Evolutionary conservation across 2,113 vertebrate species (phyloP), one percentile per base, ranked within the genome.

Genomic region (Hystrix cristata): DNA sequence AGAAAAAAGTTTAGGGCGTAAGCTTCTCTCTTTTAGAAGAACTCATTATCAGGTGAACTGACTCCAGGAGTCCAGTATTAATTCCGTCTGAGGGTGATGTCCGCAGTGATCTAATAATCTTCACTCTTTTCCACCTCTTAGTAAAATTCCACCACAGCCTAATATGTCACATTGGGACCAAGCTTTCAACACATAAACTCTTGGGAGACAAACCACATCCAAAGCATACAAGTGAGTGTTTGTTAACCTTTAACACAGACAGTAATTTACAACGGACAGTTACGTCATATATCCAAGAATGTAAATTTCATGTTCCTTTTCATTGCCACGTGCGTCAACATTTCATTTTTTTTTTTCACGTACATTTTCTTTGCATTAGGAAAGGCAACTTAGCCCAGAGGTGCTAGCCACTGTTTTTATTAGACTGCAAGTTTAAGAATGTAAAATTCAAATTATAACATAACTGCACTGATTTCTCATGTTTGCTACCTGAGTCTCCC

Each of bases 261-360:
- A 80, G 13, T 4, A 48, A 34, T 15, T 71, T 46, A 38, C 10
- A 80, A 60, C 38, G 51, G 38, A 48, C 13, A 72, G 15, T 16
- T 90, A 72, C 57, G 67, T 88, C 38, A 65, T 55, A 84, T 60
- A 82, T 19, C 65, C 13, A 57, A 89, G 31, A 97, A 86, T 31
- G 27, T 82, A 29, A 78, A 27, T 29, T 65, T 38, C 53, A 53
- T 83, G 55, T 82, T 92, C 92, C 53, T 84, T 71, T 16, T 19
- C 31, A 16, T 71, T 71, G 27, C 11, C 62, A 95, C 51, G 34
- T 62, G 10, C 57, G 19, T 57, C 48, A 69, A 15, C 81, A 69
- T 78, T 84, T 81, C 19, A 27, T 10, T 71, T 53, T 59, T 65
- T 10, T 67, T 46, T 14, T 55, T 43, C 4, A 69, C 31, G 13